Evolutionary conservation across 1,140 invertebrate genomes (phyloP), one percentile per base, ranked within the genome.

Genomic region (Drosophila truncata): DNA sequence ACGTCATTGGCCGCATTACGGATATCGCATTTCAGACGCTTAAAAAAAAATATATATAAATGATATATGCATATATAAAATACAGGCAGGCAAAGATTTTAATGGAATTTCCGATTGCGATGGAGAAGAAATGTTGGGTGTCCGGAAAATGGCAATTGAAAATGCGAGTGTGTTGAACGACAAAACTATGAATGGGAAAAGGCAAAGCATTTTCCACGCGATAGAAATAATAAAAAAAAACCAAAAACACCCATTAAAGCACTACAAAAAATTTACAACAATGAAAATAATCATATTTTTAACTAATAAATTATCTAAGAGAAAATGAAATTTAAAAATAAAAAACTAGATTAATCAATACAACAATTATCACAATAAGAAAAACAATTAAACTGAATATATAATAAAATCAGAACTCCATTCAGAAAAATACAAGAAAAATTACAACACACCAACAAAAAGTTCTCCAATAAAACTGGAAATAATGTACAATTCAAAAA

Each of bases 91-190:
- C 9, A 23, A 23, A 49, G 20, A 31, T 54, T 35, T 54, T 37
- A 54, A 54, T 67, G 33, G 6, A 39, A 66, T 50, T 67, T 67
- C 65, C 62, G 37, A 67, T 54, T 35, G 50, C 25, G 2, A 25
- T 31, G 33, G n/a, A 27, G 31, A 61, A 61, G 39, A 33, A 59
- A 62, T 62, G 39, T 42, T 44, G 62, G 65, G 62, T 62, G 29
- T 64, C 62, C 65, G 65, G 62, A 67, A 67, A 67, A 67, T 67
- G 20, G 62, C 33, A 50, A 67, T 67, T 67, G 42, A 67, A 49
- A 35, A 35, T 27, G n/a, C 14, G 60, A 18, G 18, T 35, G 50
- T 54, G 47, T 9, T 54, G 33, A 20, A 57, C 33, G 54, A 57
- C 33, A 57, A 62, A 50, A 62, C 42, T 29, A 62, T 50, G 58